Evolutionary conservation across 2,797 vertebrate species (phyloP).

Genomic region (Falco rusticolus): DNA sequence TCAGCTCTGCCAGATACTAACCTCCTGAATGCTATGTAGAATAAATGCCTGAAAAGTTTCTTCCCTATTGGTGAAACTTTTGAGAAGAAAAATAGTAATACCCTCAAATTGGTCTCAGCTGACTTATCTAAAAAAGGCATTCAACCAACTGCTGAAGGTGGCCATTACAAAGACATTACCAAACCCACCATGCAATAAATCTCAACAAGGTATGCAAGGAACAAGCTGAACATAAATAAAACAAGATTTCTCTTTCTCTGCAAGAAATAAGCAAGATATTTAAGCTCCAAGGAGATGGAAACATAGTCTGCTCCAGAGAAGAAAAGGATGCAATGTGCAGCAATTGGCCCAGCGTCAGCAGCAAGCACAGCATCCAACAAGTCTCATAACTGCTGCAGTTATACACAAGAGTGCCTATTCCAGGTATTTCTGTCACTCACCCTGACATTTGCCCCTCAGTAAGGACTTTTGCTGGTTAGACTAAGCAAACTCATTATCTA

Average conservation of each 20-base stretch:
- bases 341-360: not conserved
- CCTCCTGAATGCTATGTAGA: not conserved
- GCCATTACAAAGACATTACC: not conserved
- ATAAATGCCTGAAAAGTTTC: not conserved
- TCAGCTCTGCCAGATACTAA: constrained; percentile 43
- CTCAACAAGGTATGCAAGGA: not conserved
- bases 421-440: not conserved
- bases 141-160: not conserved
- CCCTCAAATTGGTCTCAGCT: not conserved
- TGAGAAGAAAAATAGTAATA: not conserved
- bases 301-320: not conserved
- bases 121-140: not conserved
- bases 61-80: not conserved
- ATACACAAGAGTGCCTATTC: not conserved
- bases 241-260: not conserved
- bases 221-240: not conserved
- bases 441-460: not conserved
- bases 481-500: not conserved
- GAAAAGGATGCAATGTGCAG: not conserved
- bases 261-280: not conserved
- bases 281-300: not conserved
- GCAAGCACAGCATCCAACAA: not conserved
- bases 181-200: not conserved
- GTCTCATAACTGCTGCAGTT: not conserved
- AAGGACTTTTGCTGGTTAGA: not conserved